These are phyloP conservation scores for Desmophyllum pertusum DNA, from an alignment of 92 coral and sea anemone genomes.

Conservation along the genomic window DNA sequence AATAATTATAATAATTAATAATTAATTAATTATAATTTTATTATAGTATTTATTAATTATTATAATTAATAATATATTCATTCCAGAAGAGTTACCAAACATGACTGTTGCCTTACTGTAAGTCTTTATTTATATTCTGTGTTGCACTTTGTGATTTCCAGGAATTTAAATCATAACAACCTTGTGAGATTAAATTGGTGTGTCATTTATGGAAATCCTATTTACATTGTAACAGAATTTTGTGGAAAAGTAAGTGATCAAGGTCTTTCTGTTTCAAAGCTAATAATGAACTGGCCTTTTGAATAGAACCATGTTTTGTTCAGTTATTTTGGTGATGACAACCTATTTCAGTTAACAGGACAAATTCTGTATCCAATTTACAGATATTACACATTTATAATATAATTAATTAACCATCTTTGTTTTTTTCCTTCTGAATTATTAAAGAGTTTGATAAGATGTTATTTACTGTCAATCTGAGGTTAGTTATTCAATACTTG, in stretches of 20 bases:
- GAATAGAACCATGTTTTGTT: background rate
- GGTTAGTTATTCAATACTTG: background rate
- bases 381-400: too few relatives aligned
- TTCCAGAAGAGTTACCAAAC: too few relatives aligned
- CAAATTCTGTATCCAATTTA: too few relatives aligned
- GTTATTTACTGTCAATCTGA: background rate
- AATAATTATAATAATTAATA: too few relatives aligned
- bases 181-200: conserved; percentile 91
- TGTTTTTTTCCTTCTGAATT: background rate
- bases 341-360: background rate
- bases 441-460: background rate
- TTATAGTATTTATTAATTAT: too few relatives aligned
- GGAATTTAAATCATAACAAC: conserved; percentile 84
- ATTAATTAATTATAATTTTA: too few relatives aligned
- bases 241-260: conserved; percentile 78
- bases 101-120: background rate
- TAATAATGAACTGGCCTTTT: too few relatives aligned
- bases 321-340: background rate
- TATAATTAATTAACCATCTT: too few relatives aligned
- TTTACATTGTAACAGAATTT: conserved; percentile 88
- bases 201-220: conserved; percentile 74
- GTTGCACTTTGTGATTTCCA: conserved; percentile 26
- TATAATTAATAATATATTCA: too few relatives aligned
- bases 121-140: background rate
- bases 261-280: background rate